A percentile compares a stretch with the other conserved stretches of the same genome.
Evolutionary conservation across 2,113 vertebrate species (phyloP).

Genomic region (Xenotilapia longispinis): DNA sequence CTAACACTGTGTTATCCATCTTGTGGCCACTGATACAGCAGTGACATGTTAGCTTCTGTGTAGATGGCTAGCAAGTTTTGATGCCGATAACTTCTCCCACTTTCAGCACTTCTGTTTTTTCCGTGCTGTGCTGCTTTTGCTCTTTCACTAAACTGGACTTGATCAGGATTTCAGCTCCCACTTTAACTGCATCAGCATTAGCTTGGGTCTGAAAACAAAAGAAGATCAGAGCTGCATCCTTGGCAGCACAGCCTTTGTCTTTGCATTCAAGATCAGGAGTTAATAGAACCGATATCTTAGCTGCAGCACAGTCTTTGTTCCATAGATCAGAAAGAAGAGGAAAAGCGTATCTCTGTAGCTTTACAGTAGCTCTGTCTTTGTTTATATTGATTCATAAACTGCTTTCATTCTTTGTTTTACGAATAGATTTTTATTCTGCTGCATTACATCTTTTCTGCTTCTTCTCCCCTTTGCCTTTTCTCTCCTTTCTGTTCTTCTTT

Average conservation of each 20-base stretch:
- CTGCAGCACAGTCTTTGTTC: not conserved
- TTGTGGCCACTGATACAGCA: not conserved
- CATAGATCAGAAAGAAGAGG: not conserved
- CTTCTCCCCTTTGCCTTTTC: not conserved
- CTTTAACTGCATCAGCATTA: not conserved
- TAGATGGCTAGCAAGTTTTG: not conserved
- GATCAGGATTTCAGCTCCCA: not conserved
- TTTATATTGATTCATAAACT: not conserved
- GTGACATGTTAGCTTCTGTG: not conserved
- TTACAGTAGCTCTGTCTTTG: not conserved
- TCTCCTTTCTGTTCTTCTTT: not conserved
- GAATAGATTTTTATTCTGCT: not conserved
- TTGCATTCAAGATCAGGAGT: not conserved
- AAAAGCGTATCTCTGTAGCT: not conserved
- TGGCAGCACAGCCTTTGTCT: not conserved
- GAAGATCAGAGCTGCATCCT: not conserved
- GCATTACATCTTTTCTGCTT: not conserved
- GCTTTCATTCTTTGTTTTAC: not conserved
- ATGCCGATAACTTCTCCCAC: not conserved
- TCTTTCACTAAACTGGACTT: not conserved
- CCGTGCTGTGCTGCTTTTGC: not conserved
- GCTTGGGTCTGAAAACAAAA: not conserved
- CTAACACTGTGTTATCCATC: not conserved
- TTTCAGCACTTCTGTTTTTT: not conserved
- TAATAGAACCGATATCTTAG: not conserved